Base-by-base conservation (phyloP, 2,888 invertebrate genomes). In the Metalampra italica region DNA sequence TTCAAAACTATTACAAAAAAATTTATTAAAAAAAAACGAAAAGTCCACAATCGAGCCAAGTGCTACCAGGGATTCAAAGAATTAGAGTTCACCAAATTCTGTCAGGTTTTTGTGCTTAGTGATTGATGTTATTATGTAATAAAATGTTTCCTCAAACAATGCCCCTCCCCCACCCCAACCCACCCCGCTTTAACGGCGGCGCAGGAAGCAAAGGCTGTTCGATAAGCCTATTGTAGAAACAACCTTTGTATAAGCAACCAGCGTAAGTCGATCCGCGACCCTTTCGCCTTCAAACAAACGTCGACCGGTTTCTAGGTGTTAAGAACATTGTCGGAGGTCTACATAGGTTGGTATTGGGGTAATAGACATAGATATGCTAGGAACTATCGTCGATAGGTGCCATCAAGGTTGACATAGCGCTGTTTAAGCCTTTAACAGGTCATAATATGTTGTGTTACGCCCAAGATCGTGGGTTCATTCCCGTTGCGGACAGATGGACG, bases 201-300 rank as follows among this genome's bases (percentile, higher is more conserved):
- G 36, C 30, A 32, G 32, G 43, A 47, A 42, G 49, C 49, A 61
- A 61, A 64, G 59, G 60, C 52, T 48, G 46, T 47, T 44, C 52
- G 63, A 66, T 63, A 66, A 62, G 57, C 52, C 54, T 53, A 66
- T 65, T 64, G 62, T 64, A 47, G 49, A 45, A 48, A 45, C 43
- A 56, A 52, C 53, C 54, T 64, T 66, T 69, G 62, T 64, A 13
- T 36, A n/a, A 3, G 7, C 30, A 14, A 42, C 71, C 63, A 65
- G 29, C 45, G 36, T 61, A 64, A 51, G 32, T 40, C 52, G 67
- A 59, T 38, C 62, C 47, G 14, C 30, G 30, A 39, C 39, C 45
- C 45, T 29, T 38, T 46, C 13, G 11, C 37, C 22, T 29, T 45
- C 32, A 43, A 43, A 34, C 43, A 22, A 36, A 11, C 13, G 12